These are phyloP conservation scores for Osmoderma eremita DNA, from an alignment of 2,888 invertebrate genomes.

Conservation along the genomic window DNA sequence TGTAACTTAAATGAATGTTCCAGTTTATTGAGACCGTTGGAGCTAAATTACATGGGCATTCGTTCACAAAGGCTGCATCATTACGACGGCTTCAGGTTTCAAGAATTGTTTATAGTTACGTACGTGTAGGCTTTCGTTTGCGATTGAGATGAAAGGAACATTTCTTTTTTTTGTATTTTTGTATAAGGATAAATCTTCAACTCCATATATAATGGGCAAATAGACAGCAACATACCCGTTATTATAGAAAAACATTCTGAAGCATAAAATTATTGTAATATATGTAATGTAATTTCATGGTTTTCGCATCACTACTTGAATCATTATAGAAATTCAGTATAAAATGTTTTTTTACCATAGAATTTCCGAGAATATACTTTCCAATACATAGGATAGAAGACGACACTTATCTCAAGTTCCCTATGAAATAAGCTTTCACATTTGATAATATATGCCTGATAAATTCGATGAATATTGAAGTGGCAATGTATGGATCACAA, in stretches of 20 bases:
- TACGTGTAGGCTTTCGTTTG: too few relatives aligned
- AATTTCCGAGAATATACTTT: too few relatives aligned
- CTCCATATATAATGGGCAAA: neutral
- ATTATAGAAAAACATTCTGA: too few relatives aligned
- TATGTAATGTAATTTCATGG: conserved; percentile 3
- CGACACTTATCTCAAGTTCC: neutral
- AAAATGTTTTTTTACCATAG: too few relatives aligned
- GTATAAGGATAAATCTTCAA: neutral
- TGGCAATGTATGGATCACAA: conserved; percentile 26
- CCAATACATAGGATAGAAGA: neutral
- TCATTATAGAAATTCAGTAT: too few relatives aligned
- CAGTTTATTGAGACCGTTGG: conserved; percentile 26
- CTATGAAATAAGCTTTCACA: conserved; percentile 12
- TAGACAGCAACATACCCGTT: neutral
- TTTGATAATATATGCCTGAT: conserved; percentile 22
- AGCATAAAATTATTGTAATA: conserved; percentile 19
- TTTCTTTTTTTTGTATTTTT: too few relatives aligned
- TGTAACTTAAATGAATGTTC: conserved; percentile 27
- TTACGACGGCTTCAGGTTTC: neutral
- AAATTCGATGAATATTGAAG: conserved; percentile 23
- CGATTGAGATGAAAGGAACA: too few relatives aligned
- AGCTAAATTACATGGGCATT: conserved; percentile 28
- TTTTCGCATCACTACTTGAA: neutral
- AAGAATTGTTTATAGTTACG: conserved; percentile 9
- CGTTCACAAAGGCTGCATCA: conserved; percentile 6